phyloP scores from a whole-genome alignment of 1,140 invertebrate species.

The Drosophila asahinai region DNA sequence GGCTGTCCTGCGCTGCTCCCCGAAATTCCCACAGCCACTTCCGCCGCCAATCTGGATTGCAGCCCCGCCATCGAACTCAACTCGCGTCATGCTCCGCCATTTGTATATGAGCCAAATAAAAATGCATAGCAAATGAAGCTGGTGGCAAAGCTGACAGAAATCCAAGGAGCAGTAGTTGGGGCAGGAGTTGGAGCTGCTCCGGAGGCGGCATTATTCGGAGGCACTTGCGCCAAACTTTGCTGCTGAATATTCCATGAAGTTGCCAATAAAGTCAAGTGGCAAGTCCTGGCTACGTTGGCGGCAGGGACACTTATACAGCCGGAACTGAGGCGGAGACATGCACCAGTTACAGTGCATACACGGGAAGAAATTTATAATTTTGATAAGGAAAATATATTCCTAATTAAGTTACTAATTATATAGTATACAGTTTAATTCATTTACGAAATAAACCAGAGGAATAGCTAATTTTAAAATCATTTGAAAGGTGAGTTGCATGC shows the following conservation, averaged over 20 bases:
- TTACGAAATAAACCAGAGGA: too few species aligned
- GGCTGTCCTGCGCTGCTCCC: slow-evolving; percentile 7
- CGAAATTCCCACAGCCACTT: slow-evolving; percentile 5
- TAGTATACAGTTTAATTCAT: too few species aligned
- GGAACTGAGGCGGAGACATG: slow-evolving; percentile 14
- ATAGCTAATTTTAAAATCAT: too few species aligned
- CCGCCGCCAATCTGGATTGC: slow-evolving; percentile 16
- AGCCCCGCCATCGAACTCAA: slow-evolving; percentile 24
- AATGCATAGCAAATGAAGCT: slow-evolving; percentile 80
- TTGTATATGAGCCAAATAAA: slow-evolving; percentile 84
- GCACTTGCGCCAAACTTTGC: slow-evolving; percentile 72
- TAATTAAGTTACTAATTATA: not conserved
- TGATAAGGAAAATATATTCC: too few species aligned
- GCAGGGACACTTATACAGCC: not conserved
- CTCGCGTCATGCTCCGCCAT: slow-evolving; percentile 61
- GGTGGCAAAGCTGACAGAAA: slow-evolving; percentile 39
- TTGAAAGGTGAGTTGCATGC: too few species aligned
- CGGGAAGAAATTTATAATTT: not conserved
- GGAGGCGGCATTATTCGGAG: slow-evolving; percentile 55
- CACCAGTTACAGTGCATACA: slow-evolving; percentile 48
- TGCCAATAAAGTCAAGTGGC: slow-evolving; percentile 81
- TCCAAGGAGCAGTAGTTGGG: not conserved
- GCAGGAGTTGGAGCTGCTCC: not conserved
- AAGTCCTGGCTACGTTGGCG: slow-evolving; percentile 53
- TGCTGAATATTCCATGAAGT: slow-evolving; percentile 83